phyloP scores from a whole-genome alignment of 1,140 invertebrate genomes.

The Nixonia krombeini region DNA sequence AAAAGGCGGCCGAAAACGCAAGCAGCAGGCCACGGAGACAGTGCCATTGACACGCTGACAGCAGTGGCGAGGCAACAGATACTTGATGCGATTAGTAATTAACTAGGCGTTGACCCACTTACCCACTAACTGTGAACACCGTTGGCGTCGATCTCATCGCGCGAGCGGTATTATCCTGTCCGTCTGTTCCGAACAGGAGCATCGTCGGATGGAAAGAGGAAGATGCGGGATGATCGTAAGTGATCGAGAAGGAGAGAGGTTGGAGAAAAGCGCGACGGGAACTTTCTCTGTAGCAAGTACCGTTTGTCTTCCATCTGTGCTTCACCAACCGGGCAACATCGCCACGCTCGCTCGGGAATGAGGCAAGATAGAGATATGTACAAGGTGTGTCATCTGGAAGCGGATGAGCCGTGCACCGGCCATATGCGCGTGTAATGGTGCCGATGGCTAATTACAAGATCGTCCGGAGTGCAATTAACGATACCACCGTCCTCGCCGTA shows the following conservation, averaged over 20 bases:
- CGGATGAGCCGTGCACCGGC: background rate
- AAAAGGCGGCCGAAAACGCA: slow-evolving; percentile 42
- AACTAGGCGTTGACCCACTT: slow-evolving; percentile 66
- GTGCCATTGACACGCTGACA: slow-evolving; percentile 30
- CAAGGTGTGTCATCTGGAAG: slow-evolving; percentile 3
- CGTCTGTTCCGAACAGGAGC: no score
- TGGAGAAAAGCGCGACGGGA: slow-evolving; percentile 42
- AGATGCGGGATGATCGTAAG: slow-evolving; percentile 13
- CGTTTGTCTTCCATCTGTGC: slow-evolving; percentile 59
- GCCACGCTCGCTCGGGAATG: slow-evolving; percentile 1
- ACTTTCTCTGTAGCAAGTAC: slow-evolving; percentile 70
- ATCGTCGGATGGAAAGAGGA: slow-evolving; percentile 18
- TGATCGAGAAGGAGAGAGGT: slow-evolving; percentile 34
- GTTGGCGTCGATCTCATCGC: slow-evolving; percentile 30
- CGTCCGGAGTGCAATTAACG: no score
- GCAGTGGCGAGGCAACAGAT: slow-evolving; percentile 37
- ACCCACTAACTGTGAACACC: slow-evolving; percentile 65
- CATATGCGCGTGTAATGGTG: no score
- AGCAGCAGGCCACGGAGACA: slow-evolving; percentile 9
- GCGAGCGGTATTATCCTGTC: slow-evolving; percentile 23
- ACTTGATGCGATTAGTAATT: slow-evolving; percentile 58
- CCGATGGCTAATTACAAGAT: no score
- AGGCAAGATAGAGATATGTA: slow-evolving; percentile 17
- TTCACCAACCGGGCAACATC: slow-evolving; percentile 12
- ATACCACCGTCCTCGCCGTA: no score